phyloP scores from a whole-genome alignment of 1,140 invertebrate species.

The Zaprionus vittiger region DNA sequence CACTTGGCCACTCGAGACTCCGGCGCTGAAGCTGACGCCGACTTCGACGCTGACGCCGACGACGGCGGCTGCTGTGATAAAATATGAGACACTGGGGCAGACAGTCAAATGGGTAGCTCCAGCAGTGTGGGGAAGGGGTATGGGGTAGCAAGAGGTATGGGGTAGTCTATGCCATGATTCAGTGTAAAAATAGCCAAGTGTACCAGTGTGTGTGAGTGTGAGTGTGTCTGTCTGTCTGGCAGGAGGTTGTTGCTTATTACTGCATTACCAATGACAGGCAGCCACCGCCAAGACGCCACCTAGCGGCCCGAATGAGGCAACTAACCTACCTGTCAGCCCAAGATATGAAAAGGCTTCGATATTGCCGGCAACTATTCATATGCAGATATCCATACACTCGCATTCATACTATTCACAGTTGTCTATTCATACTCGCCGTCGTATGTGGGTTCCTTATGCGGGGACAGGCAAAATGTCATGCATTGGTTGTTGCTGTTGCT shows the following conservation, averaged over 20 bases:
- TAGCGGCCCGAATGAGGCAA: constrained; percentile 58
- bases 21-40: constrained; percentile 29
- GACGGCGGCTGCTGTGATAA: constrained; percentile 67
- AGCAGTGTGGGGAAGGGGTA: constrained; percentile 7
- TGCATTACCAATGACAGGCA: constrained; percentile 55
- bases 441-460: constrained; percentile 46
- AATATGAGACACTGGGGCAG: constrained; percentile 82
- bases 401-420: not conserved
- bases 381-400: constrained; percentile 26
- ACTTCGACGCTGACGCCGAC: constrained; percentile 18
- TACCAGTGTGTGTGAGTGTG: not conserved
- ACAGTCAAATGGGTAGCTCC: constrained; percentile 64
- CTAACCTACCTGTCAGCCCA: constrained; percentile 72
- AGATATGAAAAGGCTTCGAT: constrained; percentile 55
- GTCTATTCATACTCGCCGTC: not conserved
- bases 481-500: constrained; percentile 32
- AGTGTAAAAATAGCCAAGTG: constrained; percentile 67
- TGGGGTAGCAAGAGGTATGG: not conserved
- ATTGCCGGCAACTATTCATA: constrained; percentile 46
- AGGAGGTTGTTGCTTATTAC: constrained; percentile 51
- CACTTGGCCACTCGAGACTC: constrained; percentile 78
- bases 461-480: constrained; percentile 48
- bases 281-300: constrained; percentile 69
- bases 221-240: constrained; percentile 37
- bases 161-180: constrained; percentile 57